phyloP scores from a whole-genome alignment of 2,888 invertebrate genomes.

The Tetropium fuscum region DNA sequence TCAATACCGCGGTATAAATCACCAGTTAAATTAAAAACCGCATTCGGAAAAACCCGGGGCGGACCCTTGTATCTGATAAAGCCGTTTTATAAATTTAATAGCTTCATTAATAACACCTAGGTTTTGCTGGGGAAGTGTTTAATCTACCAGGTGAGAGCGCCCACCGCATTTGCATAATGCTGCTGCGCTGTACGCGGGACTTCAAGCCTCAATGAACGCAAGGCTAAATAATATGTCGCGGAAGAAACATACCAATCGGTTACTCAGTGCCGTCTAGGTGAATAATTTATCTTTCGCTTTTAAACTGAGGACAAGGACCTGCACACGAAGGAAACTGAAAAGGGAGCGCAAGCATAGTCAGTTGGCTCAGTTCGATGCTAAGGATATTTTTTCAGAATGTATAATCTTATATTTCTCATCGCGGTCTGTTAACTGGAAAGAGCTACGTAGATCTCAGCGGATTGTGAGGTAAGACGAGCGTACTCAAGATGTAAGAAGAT shows the following conservation, averaged over 20 bases:
- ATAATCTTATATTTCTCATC: no score
- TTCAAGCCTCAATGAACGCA: constrained; percentile 35
- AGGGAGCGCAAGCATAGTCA: no score
- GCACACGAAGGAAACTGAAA: no score
- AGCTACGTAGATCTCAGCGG: no score
- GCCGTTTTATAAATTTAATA: constrained; percentile 59
- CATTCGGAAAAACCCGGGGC: constrained; percentile 52
- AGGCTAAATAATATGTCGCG: constrained; percentile 22
- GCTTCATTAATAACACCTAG: constrained; percentile 59
- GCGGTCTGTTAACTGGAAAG: no score
- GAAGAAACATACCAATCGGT: constrained; percentile 12
- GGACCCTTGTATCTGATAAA: constrained; percentile 48
- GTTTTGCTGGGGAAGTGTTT: constrained; percentile 49
- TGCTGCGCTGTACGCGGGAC: constrained; percentile 42
- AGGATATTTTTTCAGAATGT: no score
- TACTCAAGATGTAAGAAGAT: no score
- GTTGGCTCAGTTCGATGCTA: no score
- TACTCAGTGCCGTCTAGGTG: background rate
- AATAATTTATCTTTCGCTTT: background rate
- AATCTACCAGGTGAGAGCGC: constrained; percentile 53
- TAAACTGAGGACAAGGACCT: background rate
- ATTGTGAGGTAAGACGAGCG: no score
- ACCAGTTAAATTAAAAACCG: constrained; percentile 58
- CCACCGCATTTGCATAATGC: constrained; percentile 54
- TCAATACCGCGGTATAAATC: constrained; percentile 58